phyloP scores from a whole-genome alignment of 2,113 vertebrate species.

The Romanogobio albipinnatus region DNA sequence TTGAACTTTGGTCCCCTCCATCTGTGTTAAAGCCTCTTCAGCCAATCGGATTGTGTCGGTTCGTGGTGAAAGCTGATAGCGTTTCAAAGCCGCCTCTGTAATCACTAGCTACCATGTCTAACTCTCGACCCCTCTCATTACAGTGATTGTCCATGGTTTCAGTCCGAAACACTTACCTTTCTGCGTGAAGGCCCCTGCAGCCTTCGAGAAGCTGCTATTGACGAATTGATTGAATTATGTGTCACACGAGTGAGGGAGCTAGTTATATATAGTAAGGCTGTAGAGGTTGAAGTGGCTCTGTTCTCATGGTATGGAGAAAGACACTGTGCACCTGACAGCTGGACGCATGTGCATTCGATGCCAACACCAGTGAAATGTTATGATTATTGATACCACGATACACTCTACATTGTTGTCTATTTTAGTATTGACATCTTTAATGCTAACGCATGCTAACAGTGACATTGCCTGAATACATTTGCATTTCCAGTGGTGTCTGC shows the following conservation, averaged over 20 bases:
- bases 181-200: neutral
- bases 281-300: neutral
- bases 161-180: neutral
- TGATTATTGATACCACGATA: neutral
- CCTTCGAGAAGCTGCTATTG: neutral
- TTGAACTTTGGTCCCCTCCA: conserved; percentile 22
- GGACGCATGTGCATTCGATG: neutral
- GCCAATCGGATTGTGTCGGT: conserved; percentile 23
- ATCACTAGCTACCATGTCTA: neutral
- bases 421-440: neutral
- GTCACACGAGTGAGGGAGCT: neutral
- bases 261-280: conserved; percentile 23
- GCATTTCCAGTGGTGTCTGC: neutral
- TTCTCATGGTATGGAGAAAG: neutral
- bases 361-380: neutral
- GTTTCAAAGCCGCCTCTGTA: conserved; percentile 27
- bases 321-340: conserved; percentile 17
- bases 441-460: neutral
- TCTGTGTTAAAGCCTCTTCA: conserved; percentile 32
- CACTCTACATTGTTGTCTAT: neutral
- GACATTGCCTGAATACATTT: neutral
- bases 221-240: conserved; percentile 26
- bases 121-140: conserved; percentile 5
- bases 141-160: neutral
- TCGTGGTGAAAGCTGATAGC: conserved; percentile 22